These are phyloP conservation scores for Aelia acuminata DNA, from an alignment of 2,888 invertebrate genomes.

Conservation along the genomic window DNA sequence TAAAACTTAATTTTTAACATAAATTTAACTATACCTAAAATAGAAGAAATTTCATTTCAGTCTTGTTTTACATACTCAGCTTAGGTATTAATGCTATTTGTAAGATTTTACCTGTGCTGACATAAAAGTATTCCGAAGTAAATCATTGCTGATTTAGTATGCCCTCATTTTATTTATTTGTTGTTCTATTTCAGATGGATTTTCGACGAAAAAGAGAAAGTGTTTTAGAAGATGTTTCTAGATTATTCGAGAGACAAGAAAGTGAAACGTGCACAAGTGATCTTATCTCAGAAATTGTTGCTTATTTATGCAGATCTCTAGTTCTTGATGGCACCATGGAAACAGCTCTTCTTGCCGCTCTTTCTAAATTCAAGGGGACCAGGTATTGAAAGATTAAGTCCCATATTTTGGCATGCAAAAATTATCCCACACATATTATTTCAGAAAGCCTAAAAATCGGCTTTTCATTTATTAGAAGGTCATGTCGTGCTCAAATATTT, in stretches of 20 bases:
- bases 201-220: slow-evolving; percentile 56
- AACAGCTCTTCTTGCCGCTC: slow-evolving; percentile 68
- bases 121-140: no score
- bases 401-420: background rate
- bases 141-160: no score
- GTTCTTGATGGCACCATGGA: slow-evolving; percentile 53
- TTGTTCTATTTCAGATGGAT: slow-evolving; percentile 14
- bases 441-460: no score
- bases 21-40: no score
- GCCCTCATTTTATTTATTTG: no score
- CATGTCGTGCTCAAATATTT: no score
- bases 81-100: background rate
- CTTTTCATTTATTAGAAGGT: no score
- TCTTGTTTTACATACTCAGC: background rate
- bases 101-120: no score
- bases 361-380: slow-evolving; percentile 70
- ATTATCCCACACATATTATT: background rate
- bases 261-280: slow-evolving; percentile 62
- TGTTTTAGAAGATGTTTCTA: slow-evolving; percentile 60
- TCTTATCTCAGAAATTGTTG: slow-evolving; percentile 61
- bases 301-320: slow-evolving; percentile 50
- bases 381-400: slow-evolving; percentile 67
- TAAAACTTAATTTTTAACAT: no score
- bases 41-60: background rate
- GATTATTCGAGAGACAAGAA: slow-evolving; percentile 61